Evolutionary conservation across 2,797 vertebrate species (phyloP).

Genomic region (Acrossocheilus wenchowensis): DNA sequence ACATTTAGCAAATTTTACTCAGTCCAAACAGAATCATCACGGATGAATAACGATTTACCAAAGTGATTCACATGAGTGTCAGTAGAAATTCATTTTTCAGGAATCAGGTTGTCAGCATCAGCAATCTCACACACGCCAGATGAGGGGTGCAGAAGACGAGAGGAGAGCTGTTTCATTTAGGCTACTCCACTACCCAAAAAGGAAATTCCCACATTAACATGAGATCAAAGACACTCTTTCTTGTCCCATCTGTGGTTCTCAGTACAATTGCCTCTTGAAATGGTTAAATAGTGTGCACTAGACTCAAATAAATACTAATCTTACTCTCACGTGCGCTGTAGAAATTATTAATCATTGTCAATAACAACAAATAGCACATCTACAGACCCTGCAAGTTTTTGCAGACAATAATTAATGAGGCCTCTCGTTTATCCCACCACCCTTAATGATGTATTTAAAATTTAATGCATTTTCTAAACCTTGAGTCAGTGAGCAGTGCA

Average conservation of each 20-base stretch:
- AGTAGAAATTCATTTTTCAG: slow-evolving; percentile 28
- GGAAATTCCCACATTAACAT: slow-evolving; percentile 35
- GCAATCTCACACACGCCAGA: neutral
- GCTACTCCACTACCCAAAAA: slow-evolving; percentile 19
- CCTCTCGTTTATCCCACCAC: slow-evolving; percentile 29
- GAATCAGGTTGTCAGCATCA: slow-evolving; percentile 29
- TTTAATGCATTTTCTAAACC: slow-evolving; percentile 50
- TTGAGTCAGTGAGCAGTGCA: slow-evolving; percentile 40
- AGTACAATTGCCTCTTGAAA: slow-evolving; percentile 19
- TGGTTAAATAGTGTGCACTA: neutral
- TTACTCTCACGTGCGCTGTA: neutral
- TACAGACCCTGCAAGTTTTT: slow-evolving; percentile 33
- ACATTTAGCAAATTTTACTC: neutral
- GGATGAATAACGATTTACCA: slow-evolving; percentile 26
- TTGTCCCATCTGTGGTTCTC: slow-evolving; percentile 19
- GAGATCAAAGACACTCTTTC: slow-evolving; percentile 45
- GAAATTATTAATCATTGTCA: slow-evolving; percentile 17
- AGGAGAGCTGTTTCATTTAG: slow-evolving; percentile 23
- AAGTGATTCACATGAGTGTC: slow-evolving; percentile 12
- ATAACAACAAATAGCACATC: slow-evolving; percentile 38
- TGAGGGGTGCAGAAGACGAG: neutral
- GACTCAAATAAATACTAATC: slow-evolving; percentile 6
- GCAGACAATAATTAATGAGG: slow-evolving; percentile 43
- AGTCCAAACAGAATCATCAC: slow-evolving; percentile 10
- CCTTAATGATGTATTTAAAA: slow-evolving; percentile 54